These are phyloP conservation scores for Alloscopus bannaensis DNA, from an alignment of 2,888 invertebrate genomes.

Conservation along the genomic window DNA sequence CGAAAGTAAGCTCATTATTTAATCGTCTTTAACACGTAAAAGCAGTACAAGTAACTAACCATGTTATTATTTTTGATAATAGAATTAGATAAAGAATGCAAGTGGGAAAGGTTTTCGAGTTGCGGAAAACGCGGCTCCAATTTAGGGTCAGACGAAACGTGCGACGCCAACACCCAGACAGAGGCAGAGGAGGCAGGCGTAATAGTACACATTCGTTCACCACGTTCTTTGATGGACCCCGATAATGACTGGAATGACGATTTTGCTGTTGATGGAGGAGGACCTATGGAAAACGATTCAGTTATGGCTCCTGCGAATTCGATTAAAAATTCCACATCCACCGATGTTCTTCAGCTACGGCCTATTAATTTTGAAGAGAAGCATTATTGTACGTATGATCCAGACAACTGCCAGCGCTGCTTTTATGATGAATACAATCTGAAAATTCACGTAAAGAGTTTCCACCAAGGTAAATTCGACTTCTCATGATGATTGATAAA, in stretches of 20 bases:
- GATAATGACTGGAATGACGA: background rate
- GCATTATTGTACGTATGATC: conserved; percentile 24
- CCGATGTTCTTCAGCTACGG: background rate
- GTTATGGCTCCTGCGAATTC: background rate
- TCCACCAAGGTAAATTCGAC: conserved; percentile 8
- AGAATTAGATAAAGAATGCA: conserved; percentile 24
- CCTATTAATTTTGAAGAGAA: conserved; percentile 7
- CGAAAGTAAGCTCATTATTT: conserved; percentile 39
- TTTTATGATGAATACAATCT: conserved; percentile 39
- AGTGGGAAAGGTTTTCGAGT: conserved; percentile 29
- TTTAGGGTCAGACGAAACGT: too few species aligned
- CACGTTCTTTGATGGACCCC: background rate
- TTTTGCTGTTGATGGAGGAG: background rate
- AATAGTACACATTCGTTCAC: background rate
- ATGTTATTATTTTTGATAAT: background rate
- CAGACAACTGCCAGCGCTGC: conserved; percentile 16
- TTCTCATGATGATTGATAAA: background rate
- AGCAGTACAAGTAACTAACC: background rate
- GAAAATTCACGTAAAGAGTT: conserved; percentile 14
- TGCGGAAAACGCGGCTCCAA: too few species aligned
- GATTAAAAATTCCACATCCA: conserved; percentile 1
- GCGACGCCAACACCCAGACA: background rate
- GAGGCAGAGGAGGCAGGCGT: background rate
- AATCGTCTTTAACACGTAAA: conserved; percentile 9
- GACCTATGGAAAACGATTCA: background rate